Conservation (phyloP, 2,113 vertebrate species). For the Python bivittatus region DNA sequence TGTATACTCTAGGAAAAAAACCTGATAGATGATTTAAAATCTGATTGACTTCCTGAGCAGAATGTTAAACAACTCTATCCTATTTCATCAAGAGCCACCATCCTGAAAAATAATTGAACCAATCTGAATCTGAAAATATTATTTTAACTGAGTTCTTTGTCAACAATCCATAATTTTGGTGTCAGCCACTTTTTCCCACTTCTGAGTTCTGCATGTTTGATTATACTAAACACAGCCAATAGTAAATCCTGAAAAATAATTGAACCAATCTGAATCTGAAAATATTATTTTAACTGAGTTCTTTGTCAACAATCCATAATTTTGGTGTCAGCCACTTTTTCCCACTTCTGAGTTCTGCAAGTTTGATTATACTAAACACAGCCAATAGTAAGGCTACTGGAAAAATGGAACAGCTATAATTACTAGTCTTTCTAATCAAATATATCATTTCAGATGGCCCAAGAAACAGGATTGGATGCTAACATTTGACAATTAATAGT, state of each 20-base stretch:
- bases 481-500: not conserved
- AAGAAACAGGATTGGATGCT: not conserved
- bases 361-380: not conserved
- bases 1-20: not conserved
- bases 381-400: not conserved
- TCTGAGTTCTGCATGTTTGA: not conserved
- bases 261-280: not conserved
- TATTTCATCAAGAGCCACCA: not conserved
- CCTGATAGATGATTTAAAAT: not conserved
- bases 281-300: not conserved
- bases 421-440: not conserved
- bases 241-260: not conserved
- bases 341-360: not conserved
- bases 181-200: not conserved
- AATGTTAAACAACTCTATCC: not conserved
- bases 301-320: not conserved
- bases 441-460: not conserved
- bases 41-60: not conserved
- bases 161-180: not conserved
- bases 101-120: not conserved
- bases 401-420: not conserved
- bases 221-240: not conserved
- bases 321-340: not conserved
- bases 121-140: not conserved
- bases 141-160: not conserved